phyloP scores from a whole-genome alignment of 2,888 invertebrate genomes.

The Conistra vaccinii region DNA sequence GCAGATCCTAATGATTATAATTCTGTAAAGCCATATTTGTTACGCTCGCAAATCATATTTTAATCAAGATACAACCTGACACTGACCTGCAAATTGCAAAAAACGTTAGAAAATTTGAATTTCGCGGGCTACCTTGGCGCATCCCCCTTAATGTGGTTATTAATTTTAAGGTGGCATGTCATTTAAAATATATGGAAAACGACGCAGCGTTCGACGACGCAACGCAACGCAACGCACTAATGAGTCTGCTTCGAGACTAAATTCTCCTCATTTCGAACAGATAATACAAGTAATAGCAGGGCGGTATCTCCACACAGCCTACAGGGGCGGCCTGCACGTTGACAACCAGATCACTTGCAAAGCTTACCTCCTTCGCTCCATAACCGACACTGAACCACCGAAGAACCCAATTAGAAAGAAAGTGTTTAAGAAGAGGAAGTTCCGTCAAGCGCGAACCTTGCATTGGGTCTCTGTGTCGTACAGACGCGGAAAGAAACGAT shows the following conservation, averaged over 20 bases:
- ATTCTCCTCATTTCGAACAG: conserved; percentile 64
- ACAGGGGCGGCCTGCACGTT: conserved; percentile 83
- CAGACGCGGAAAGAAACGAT: conserved; percentile 67
- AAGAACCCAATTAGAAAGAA: conserved; percentile 68
- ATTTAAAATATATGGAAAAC: too few relatives aligned
- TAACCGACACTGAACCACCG: conserved; percentile 75
- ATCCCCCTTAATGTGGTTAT: too few relatives aligned
- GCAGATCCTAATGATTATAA: too few relatives aligned
- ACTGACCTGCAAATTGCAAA: too few relatives aligned
- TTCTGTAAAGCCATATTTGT: too few relatives aligned
- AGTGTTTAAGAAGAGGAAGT: conserved; percentile 74
- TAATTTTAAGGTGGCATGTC: too few relatives aligned
- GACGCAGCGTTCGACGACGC: too few relatives aligned
- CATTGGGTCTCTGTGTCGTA: conserved; percentile 83
- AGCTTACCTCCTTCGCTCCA: conserved; percentile 83
- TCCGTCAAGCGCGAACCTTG: conserved; percentile 77
- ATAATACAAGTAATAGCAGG: conserved; percentile 84
- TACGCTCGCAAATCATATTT: too few relatives aligned
- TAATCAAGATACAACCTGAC: too few relatives aligned
- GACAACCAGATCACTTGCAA: conserved; percentile 83
- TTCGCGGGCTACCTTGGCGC: too few relatives aligned
- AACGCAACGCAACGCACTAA: too few relatives aligned
- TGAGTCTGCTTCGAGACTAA: conserved; percentile 1
- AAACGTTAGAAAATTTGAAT: too few relatives aligned
- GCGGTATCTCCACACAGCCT: conserved; percentile 87